Evolutionary conservation across 2,888 invertebrate species (phyloP).

Genomic region (Malthinus seriepunctatus): DNA sequence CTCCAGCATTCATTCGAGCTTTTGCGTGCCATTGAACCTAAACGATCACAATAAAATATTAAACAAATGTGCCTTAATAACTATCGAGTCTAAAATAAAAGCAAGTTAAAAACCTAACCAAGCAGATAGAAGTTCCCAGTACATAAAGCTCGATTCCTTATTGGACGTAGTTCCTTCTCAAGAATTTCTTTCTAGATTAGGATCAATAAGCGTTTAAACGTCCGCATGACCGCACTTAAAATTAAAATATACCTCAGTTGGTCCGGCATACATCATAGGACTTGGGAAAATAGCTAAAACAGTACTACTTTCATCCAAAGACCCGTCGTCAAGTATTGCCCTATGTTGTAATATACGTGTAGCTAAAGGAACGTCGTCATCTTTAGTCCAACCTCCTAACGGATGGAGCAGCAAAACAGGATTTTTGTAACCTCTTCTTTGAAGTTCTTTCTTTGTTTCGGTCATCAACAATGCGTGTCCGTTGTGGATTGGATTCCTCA

Average conservation of each 20-base stretch:
- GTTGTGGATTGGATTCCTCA: constrained; percentile 96
- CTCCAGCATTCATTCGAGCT: constrained; percentile 93
- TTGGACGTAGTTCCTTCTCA: too few relatives aligned
- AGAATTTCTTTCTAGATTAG: too few relatives aligned
- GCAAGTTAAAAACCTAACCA: too few relatives aligned
- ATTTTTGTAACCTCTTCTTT: constrained; percentile 86
- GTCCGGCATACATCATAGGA: constrained; percentile 99
- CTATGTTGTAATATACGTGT: constrained; percentile 91
- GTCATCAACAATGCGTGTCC: constrained; percentile 98
- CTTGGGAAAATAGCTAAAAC: constrained; percentile 98
- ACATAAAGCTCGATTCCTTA: too few relatives aligned
- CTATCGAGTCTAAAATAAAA: too few relatives aligned
- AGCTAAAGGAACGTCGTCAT: constrained; percentile 94
- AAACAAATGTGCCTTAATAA: neutral
- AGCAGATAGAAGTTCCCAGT: too few relatives aligned
- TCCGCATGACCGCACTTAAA: neutral
- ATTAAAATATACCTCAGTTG: constrained; percentile 70
- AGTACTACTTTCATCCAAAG: constrained; percentile 81
- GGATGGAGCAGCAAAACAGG: constrained; percentile 96
- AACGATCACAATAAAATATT: neutral
- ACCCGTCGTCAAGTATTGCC: constrained; percentile 85
- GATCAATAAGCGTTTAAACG: too few relatives aligned
- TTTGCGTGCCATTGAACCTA: constrained; percentile 92
- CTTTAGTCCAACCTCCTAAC: constrained; percentile 95
- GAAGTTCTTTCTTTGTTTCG: constrained; percentile 82